Conservation (phyloP, 2,888 invertebrate species). For the Eulithis testata region DNA sequence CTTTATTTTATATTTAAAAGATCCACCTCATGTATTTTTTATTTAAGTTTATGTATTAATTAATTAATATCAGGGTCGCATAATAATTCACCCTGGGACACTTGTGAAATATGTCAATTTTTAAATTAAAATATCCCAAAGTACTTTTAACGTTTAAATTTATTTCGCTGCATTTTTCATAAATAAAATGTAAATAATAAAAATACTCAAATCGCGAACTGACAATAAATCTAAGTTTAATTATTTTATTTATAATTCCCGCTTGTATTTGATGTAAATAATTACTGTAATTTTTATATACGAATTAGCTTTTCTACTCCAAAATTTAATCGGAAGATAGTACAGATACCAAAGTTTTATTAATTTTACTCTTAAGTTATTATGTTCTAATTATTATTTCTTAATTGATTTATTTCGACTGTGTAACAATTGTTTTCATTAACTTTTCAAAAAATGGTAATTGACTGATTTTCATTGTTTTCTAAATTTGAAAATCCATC, state of each 20-base stretch:
- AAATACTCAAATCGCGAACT: constrained; percentile 82
- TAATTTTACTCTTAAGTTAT: constrained; percentile 79
- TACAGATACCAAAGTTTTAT: constrained; percentile 84
- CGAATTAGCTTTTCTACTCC: constrained; percentile 75
- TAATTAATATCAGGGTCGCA: constrained; percentile 2
- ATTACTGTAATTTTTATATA: constrained; percentile 73
- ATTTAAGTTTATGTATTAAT: not conserved
- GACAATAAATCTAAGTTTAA: constrained; percentile 81
- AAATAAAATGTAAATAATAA: constrained; percentile 66
- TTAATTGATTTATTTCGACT: constrained; percentile 59
- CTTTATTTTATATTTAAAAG: constrained; percentile 1
- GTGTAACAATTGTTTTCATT: constrained; percentile 60
- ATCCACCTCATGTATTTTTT: constrained; percentile 18
- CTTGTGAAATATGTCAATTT: constrained; percentile 33
- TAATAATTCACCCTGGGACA: constrained; percentile 1
- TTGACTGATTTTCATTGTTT: constrained; percentile 51
- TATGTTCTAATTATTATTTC: constrained; percentile 71
- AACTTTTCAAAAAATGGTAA: constrained; percentile 43
- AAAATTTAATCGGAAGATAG: constrained; percentile 81
- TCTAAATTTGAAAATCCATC: constrained; percentile 73
- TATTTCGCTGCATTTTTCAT: constrained; percentile 60
- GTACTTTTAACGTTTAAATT: constrained; percentile 41
- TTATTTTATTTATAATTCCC: constrained; percentile 69
- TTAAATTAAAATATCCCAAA: constrained; percentile 22
- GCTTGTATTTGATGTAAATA: constrained; percentile 69